Base-by-base conservation (phyloP, 2,888 invertebrate species). In the Protodeltote pygarga region DNA sequence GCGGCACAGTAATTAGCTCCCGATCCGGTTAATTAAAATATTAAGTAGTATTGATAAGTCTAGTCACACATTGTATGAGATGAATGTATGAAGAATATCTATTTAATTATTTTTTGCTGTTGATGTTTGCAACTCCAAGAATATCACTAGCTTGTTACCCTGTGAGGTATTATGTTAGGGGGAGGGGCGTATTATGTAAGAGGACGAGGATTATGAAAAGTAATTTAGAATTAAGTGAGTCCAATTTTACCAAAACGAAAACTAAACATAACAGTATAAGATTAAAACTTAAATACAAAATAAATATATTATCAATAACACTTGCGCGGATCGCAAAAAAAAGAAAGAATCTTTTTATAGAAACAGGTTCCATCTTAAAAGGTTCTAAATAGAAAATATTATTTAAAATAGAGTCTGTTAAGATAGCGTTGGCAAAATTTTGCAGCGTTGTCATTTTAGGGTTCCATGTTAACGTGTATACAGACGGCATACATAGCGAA, bases 21-120 rank as follows among this genome's bases (percentile, higher is more conserved):
- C 24, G 37, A 39, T 51, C 19, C 23, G 46, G 31, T 24, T 55
- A 35, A 61, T 69, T 61, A 65, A 57, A 51, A 37, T 31, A 46
- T 24, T 32, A 29, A 52, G 40, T 37, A 27, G 10, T 11, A 29
- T 17, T 29, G 37, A 49, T 44, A 49, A 40, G 6, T 44, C 39
- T 49, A 44, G 39, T 34, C 42, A 5, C 10, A 11, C 4, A 19
- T 32, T 32, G 31, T 8, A 17, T 40, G 31, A 40, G 24, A 29
- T 29, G 23, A 29, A 15, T 21, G 15, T 25, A 5, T 6, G 8
- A 10, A 53, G 10, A 38, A 15, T 38, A 28, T 25, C 16, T 21
- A 21, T 34, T n/a, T n/a, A n/a, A n/a, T n/a, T n/a, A n/a, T n/a
- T 14, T 27, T n/a, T 25, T 24, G 9, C 11, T 11, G 11, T 24